These are phyloP conservation scores for Linnaemya tessellans DNA, from an alignment of 2,888 invertebrate species.

Conservation along the genomic window DNA sequence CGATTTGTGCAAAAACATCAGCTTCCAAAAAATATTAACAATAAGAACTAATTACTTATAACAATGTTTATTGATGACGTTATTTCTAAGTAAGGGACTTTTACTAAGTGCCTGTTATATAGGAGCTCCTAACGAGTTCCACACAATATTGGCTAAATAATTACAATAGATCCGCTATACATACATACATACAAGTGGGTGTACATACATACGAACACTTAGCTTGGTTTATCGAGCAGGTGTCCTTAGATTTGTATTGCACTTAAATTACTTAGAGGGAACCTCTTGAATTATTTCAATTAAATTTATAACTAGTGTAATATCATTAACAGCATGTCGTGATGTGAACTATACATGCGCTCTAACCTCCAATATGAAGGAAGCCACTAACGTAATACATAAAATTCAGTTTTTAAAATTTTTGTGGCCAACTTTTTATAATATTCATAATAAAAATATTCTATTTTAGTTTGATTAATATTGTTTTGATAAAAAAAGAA, in stretches of 20 bases:
- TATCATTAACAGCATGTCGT: no score
- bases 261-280: no score
- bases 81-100: constrained; percentile 2
- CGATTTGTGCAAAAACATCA: constrained; percentile 37
- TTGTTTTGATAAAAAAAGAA: no score
- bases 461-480: no score
- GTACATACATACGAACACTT: background rate
- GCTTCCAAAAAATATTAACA: constrained; percentile 9
- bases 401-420: no score
- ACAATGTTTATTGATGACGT: constrained; percentile 25
- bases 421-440: no score
- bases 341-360: background rate
- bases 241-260: constrained; percentile 2
- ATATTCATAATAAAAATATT: no score
- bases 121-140: background rate
- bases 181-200: no score
- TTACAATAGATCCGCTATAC: background rate
- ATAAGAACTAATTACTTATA: constrained; percentile 18
- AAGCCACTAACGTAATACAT: constrained; percentile 60
- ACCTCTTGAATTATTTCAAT: no score
- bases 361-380: constrained; percentile 3
- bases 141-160: background rate
- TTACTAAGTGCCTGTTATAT: background rate
- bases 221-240: background rate
- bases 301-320: no score